Base-by-base conservation (phyloP, 2,797 vertebrate species). In the Takifugu ocellatus region DNA sequence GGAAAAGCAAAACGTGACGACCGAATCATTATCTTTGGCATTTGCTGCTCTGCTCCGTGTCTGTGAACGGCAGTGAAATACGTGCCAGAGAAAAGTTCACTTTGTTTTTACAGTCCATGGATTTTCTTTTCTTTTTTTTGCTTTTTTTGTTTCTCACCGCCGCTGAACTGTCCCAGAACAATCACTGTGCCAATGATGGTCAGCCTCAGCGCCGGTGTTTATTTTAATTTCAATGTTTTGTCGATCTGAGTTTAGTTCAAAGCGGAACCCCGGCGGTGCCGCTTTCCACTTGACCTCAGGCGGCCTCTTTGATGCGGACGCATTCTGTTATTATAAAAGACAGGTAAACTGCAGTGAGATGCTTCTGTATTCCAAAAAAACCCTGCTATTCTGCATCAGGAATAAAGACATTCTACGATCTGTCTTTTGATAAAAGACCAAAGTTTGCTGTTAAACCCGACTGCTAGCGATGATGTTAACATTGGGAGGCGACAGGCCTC, bases 101-200 rank as follows among this genome's bases (percentile, higher is more conserved):
- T 54, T 58, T 48, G 12, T 49, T 42, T 44, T n/a, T 53, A n/a
- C 42, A 4, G 12, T 21, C 21, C 21, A 21, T 21, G 21, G 21
- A 21, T 21, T 21, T 21, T 21, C 21, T 21, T 21, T 21, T 21
- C 21, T 21, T 21, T 21, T 21, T 21, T 21, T 21, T 1, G 21
- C 27, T 29, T 7, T 5, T 29, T 29, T 29, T 29, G 7, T 29
- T 29, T 29, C 7, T 4, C 27, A 29, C 4, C 27, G 7, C 4
- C 27, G 46, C 51, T 57, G 36, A 63, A 68, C 51, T 67, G 53
- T 75, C 57, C 56, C 72, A 48, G 60, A 75, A 70, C 72, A 80
- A 75, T 77, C 72, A 63, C 68, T 50, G 50, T 39, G 53, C 43
- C 61, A 57, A 68, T 73, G 68, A 76, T 59, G 57, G 66, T 70